Conservation (phyloP, 2,113 vertebrate species). For the Cryptotis parvus region DNA sequence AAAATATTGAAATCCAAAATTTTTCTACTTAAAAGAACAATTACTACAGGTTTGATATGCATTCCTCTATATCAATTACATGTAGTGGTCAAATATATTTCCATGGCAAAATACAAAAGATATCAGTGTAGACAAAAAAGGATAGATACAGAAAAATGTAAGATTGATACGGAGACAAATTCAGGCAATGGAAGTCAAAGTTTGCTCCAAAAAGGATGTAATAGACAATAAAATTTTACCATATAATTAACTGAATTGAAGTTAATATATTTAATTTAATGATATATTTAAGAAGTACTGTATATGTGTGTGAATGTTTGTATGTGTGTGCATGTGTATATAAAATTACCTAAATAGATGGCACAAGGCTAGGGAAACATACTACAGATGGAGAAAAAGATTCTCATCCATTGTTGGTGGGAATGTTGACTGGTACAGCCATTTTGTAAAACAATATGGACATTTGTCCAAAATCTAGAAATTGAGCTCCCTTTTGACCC, state of each 20-base stretch:
- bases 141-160: slow-evolving; percentile 30
- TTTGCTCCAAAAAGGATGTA: neutral
- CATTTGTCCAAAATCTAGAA: too few relatives aligned
- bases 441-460: too few relatives aligned
- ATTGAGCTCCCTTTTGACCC: too few relatives aligned
- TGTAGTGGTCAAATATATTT: neutral
- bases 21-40: neutral
- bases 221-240: neutral
- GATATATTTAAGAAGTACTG: neutral
- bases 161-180: neutral
- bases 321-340: neutral
- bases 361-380: neutral
- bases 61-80: neutral
- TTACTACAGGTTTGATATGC: neutral
- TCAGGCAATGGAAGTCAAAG: neutral
- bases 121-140: neutral
- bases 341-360: neutral
- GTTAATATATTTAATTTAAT: too few relatives aligned
- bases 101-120: neutral
- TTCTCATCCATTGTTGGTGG: too few relatives aligned
- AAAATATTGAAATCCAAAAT: neutral
- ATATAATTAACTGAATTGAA: too few relatives aligned
- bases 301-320: neutral
- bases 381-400: neutral
- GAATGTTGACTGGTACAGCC: too few relatives aligned